phyloP scores from a whole-genome alignment of 2,113 vertebrate species.

The Stercorarius parasiticus region DNA sequence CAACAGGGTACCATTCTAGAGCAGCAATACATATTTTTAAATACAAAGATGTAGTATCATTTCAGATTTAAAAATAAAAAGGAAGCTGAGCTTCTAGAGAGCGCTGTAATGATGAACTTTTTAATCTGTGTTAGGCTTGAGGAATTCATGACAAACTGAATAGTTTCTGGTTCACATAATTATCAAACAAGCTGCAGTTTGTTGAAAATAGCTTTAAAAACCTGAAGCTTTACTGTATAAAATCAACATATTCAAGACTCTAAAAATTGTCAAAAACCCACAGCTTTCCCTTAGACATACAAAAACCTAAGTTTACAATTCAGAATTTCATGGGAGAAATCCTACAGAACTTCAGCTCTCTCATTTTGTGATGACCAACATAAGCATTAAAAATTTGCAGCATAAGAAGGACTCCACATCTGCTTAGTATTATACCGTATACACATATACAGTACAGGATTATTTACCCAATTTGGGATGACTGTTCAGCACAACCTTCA shows the following conservation, averaged over 20 bases:
- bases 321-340: conserved; percentile 64
- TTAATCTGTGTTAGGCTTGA: conserved; percentile 32
- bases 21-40: conserved; percentile 76
- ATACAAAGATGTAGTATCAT: conserved; percentile 74
- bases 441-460: conserved; percentile 14
- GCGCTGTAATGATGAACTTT: conserved; percentile 53
- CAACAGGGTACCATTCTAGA: conserved; percentile 81
- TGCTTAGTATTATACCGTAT: conserved; percentile 31
- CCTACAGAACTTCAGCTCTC: conserved; percentile 49
- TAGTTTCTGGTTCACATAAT: conserved; percentile 70
- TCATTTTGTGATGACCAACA: conserved; percentile 33
- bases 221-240: conserved; percentile 71
- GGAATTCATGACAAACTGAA: conserved; percentile 40
- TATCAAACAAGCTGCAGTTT: conserved; percentile 70
- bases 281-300: conserved; percentile 71
- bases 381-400: conserved; percentile 40
- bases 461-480: conserved; percentile 40
- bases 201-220: conserved; percentile 77
- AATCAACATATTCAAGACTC: conserved; percentile 65
- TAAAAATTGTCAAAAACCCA: conserved; percentile 66
- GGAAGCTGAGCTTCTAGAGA: conserved; percentile 68
- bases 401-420: conserved; percentile 56
- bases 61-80: conserved; percentile 71
- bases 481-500: conserved; percentile 62
- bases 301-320: conserved; percentile 66